phyloP scores from a whole-genome alignment of 2,888 invertebrate species.

The Acrobasis suavella region DNA sequence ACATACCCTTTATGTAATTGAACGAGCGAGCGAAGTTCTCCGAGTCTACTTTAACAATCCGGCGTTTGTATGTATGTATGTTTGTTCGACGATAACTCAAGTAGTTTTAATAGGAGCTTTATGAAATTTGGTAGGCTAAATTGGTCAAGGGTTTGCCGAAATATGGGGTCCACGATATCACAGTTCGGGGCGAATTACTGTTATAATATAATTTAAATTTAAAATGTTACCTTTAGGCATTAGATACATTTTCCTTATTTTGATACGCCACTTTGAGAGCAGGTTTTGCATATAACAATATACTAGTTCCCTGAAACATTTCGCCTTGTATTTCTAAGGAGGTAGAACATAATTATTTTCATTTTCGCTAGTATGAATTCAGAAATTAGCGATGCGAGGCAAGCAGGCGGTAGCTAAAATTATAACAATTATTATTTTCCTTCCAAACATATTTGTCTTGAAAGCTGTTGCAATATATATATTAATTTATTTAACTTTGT shows the following conservation, averaged over 20 bases:
- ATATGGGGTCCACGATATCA: too few relatives aligned
- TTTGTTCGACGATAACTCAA: too few relatives aligned
- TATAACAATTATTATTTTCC: constrained; percentile 6
- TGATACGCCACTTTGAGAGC: background rate
- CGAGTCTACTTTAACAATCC: too few relatives aligned
- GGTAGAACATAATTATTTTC: constrained; percentile 28
- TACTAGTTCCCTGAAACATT: constrained; percentile 25
- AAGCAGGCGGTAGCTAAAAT: constrained; percentile 18
- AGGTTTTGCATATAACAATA: background rate
- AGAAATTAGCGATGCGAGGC: constrained; percentile 26
- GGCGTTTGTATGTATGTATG: too few relatives aligned
- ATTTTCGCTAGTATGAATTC: constrained; percentile 29
- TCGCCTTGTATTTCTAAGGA: constrained; percentile 31
- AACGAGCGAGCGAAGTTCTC: too few relatives aligned
- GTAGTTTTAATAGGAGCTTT: too few relatives aligned
- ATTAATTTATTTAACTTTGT: constrained; percentile 28
- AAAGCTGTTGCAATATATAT: constrained; percentile 15
- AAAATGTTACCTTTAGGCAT: too few relatives aligned
- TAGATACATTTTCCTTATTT: background rate
- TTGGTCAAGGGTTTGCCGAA: too few relatives aligned
- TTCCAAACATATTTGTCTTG: background rate
- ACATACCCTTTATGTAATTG: too few relatives aligned
- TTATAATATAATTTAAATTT: too few relatives aligned
- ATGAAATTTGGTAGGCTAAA: too few relatives aligned
- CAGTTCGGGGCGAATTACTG: too few relatives aligned